phyloP scores from a whole-genome alignment of 2,113 vertebrate species.

The Hydropotes inermis region DNA sequence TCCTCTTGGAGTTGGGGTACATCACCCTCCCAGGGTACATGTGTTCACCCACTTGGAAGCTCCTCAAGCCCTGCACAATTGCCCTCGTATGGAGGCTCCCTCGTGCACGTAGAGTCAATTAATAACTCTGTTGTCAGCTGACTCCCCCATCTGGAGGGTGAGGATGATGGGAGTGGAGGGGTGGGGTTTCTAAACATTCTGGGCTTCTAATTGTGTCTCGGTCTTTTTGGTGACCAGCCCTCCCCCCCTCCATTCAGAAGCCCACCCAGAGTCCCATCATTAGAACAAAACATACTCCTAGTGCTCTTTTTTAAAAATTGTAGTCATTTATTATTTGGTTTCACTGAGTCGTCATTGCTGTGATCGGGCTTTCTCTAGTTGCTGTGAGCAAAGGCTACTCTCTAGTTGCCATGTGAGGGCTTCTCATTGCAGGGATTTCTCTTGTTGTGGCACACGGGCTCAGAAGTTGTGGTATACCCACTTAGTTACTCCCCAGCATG shows the following conservation, averaged over 20 bases:
- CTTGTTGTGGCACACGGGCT: background rate
- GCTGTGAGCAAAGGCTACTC: background rate
- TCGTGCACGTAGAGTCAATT: fast-evolving
- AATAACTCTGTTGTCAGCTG: background rate
- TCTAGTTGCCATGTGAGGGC: fast-evolving
- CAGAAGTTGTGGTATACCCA: background rate
- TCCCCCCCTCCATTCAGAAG: background rate
- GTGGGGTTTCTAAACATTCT: background rate
- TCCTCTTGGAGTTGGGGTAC: too few species aligned
- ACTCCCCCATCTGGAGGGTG: background rate
- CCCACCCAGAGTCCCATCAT: background rate
- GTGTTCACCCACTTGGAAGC: background rate
- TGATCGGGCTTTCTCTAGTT: background rate
- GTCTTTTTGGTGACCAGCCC: background rate
- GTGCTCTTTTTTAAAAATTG: background rate
- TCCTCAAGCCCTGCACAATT: background rate
- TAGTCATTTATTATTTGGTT: background rate
- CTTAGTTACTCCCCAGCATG: background rate
- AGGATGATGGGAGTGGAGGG: background rate
- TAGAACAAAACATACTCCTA: background rate
- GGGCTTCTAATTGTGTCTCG: background rate
- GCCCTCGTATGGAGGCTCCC: background rate
- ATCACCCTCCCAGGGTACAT: fast-evolving
- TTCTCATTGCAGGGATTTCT: background rate
- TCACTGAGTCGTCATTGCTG: background rate